These are phyloP conservation scores for Lacanobia wlatinum DNA, from an alignment of 2,888 invertebrate species.

Conservation along the genomic window DNA sequence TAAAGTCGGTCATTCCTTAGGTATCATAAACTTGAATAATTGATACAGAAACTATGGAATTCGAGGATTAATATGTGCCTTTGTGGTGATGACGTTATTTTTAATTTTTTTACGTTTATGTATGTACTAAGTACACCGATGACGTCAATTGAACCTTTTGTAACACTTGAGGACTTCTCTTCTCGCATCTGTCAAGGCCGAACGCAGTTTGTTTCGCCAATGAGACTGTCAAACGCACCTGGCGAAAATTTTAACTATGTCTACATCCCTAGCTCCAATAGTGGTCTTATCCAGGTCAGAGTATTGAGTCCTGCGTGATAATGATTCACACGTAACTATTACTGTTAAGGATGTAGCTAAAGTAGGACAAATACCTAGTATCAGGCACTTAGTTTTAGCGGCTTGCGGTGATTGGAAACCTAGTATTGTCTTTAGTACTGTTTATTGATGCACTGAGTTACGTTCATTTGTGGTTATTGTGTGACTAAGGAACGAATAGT, in stretches of 20 bases:
- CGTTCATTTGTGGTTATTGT: slow-evolving; percentile 3
- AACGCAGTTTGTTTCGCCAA: slow-evolving; percentile 16
- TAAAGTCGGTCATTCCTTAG: slow-evolving; percentile 20
- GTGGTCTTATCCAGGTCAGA: slow-evolving; percentile 3
- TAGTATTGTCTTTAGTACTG: slow-evolving; percentile 1
- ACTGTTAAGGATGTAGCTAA: slow-evolving; percentile 44
- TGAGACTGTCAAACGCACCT: slow-evolving; percentile 30
- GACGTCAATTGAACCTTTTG: slow-evolving; percentile 6
- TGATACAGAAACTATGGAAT: not conserved
- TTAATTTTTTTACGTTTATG: not conserved
- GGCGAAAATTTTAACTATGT: slow-evolving; percentile 38
- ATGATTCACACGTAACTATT: slow-evolving; percentile 45
- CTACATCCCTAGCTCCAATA: slow-evolving; percentile 7
- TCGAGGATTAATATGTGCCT: not conserved
- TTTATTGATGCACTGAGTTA: slow-evolving; percentile 4
- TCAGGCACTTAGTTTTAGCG: slow-evolving; percentile 46
- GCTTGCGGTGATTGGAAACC: slow-evolving; percentile 28
- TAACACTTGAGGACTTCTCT: not conserved
- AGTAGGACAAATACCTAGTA: slow-evolving; percentile 49
- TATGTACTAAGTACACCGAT: not conserved
- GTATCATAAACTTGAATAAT: slow-evolving; percentile 11
- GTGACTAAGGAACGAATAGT: slow-evolving; percentile 14
- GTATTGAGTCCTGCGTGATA: slow-evolving; percentile 29
- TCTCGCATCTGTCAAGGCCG: slow-evolving; percentile 30
- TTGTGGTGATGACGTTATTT: not conserved